These are phyloP conservation scores for Philereme transversata DNA, from an alignment of 2,888 invertebrate genomes.

Conservation along the genomic window DNA sequence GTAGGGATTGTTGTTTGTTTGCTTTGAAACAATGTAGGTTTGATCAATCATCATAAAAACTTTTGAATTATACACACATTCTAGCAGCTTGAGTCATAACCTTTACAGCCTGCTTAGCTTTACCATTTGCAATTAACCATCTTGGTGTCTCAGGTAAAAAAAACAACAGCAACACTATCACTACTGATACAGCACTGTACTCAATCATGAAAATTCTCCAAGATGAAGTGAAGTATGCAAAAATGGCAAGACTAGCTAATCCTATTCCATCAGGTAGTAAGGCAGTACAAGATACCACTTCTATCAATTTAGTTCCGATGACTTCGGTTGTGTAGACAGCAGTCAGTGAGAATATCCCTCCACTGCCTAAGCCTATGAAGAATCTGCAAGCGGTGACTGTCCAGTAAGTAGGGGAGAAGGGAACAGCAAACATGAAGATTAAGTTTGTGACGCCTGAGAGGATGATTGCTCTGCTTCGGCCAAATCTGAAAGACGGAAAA, in stretches of 20 bases:
- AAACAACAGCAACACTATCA: constrained; percentile 45
- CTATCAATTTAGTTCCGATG: constrained; percentile 77
- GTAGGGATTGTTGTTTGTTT: no score
- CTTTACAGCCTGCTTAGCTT: constrained; percentile 46
- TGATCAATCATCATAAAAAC: no score
- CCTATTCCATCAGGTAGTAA: constrained; percentile 51
- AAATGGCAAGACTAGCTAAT: constrained; percentile 45
- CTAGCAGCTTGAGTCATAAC: constrained; percentile 56
- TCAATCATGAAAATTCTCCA: constrained; percentile 54
- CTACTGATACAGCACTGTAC: constrained; percentile 42
- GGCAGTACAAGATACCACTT: constrained; percentile 48
- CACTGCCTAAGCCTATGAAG: constrained; percentile 87
- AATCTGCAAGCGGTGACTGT: constrained; percentile 85
- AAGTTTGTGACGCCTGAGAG: constrained; percentile 86
- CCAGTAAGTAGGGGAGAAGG: constrained; percentile 83
- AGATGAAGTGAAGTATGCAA: constrained; percentile 53
- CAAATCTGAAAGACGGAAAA: constrained; percentile 51
- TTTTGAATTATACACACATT: constrained; percentile 46
- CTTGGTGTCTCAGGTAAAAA: constrained; percentile 64
- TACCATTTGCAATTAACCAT: constrained; percentile 60
- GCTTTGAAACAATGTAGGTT: no score
- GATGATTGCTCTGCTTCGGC: constrained; percentile 84
- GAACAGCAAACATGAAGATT: constrained; percentile 85
- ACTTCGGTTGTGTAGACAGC: constrained; percentile 82
- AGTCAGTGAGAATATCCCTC: constrained; percentile 87